Conservation (phyloP, 2,797 vertebrate genomes). For the Mus caroli region DNA sequence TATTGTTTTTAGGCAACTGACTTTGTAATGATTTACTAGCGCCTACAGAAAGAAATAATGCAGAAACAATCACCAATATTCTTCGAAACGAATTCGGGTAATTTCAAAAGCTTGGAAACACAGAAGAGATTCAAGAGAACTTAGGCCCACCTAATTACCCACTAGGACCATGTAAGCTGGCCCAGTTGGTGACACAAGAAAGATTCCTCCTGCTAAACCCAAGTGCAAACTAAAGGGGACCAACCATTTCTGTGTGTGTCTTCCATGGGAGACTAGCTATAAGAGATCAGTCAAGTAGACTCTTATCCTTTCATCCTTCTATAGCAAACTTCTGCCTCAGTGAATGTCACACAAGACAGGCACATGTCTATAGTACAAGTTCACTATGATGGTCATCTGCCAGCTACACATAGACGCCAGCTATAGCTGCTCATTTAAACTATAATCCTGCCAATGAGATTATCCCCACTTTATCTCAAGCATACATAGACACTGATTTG, state of each 20-base stretch:
- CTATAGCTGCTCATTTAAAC: not conserved
- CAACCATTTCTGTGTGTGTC: not conserved
- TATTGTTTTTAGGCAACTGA: not conserved
- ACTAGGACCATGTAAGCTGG: not conserved
- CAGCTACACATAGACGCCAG: not conserved
- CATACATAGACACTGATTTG: not conserved
- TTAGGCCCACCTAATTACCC: not conserved
- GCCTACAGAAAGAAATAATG: not conserved
- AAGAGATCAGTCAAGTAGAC: not conserved
- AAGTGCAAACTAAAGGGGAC: not conserved
- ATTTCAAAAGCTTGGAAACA: slow-evolving; percentile 13
- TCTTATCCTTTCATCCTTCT: not conserved
- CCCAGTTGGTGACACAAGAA: not conserved
- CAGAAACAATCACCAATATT: not conserved
- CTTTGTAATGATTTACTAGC: not conserved
- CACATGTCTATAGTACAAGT: not conserved
- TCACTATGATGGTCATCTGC: not conserved
- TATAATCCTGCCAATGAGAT: not conserved
- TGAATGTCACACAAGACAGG: not conserved
- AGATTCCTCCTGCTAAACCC: not conserved
- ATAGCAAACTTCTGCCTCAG: not conserved
- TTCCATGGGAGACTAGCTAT: not conserved
- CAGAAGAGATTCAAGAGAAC: not conserved
- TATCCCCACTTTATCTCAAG: not conserved
- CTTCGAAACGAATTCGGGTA: not conserved